Evolutionary conservation across 2,888 invertebrate genomes (phyloP).

Genomic region (Galeopsomyia nigrocyanea): DNA sequence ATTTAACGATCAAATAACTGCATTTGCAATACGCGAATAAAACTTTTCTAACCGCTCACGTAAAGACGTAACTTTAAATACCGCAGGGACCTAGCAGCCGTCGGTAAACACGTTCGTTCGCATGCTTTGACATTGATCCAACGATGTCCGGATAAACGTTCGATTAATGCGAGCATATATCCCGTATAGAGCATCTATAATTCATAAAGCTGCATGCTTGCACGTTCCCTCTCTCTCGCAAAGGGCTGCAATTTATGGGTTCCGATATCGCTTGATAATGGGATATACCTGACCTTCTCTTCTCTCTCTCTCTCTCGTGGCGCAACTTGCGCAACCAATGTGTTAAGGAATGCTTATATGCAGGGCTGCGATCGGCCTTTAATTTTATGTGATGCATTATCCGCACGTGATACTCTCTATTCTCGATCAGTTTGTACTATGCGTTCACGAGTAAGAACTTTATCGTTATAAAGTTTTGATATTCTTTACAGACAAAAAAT

Average conservation of each 20-base stretch:
- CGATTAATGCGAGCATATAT: slow-evolving; percentile 20
- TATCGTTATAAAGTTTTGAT: no score
- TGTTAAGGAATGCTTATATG: not conserved
- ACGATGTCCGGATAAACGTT: slow-evolving; percentile 34
- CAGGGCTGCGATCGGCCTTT: not conserved
- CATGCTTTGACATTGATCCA: slow-evolving; percentile 32
- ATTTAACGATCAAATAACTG: no score
- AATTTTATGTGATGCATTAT: slow-evolving; percentile 24
- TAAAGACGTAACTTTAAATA: not conserved
- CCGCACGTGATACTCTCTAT: not conserved
- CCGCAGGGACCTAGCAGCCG: no score
- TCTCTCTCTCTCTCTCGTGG: no score
- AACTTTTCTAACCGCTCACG: not conserved
- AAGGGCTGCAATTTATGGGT: slow-evolving; percentile 20
- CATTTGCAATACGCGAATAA: no score
- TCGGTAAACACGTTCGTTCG: not conserved
- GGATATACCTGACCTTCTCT: slow-evolving; percentile 16
- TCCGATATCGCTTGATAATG: slow-evolving; percentile 39
- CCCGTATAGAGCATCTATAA: slow-evolving; percentile 26
- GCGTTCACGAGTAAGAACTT: no score
- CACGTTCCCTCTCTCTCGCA: not conserved
- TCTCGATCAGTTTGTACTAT: no score
- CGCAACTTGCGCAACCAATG: not conserved
- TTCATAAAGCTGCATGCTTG: slow-evolving; percentile 15
- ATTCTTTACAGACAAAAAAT: no score